Evolutionary conservation across 1,140 invertebrate genomes (phyloP), one percentile per base, ranked within the genome.

Genomic region (Littorina saxatilis): DNA sequence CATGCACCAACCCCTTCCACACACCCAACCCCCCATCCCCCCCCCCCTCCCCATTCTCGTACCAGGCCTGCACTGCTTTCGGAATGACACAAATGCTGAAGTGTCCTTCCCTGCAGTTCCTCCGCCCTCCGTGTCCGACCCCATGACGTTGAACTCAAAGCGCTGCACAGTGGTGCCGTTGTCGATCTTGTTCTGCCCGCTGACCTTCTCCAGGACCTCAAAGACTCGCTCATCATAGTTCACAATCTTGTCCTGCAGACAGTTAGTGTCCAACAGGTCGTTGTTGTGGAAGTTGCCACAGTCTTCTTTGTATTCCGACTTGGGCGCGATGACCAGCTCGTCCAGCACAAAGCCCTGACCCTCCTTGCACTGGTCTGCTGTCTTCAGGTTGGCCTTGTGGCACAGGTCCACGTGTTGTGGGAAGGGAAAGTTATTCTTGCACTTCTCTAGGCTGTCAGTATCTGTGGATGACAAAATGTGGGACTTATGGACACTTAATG

Each of bases 121-220:
- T 47, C 35, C 1, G 35, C 23, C n/a, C 35, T 68, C 66, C 35
- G 2, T 0, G 15, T 32, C 66, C 11, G 37, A 20, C 35, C 39
- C 35, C 66, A 20, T 17, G 23, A 39, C 66, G 13, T 2, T 68
- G 9, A 68, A 15, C 9, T 32, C 17, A 40, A 68, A 68, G 5
- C 66, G 66, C 35, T 68, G 5, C 66, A 39, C 66, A 3, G 23
- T 15, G 32, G 66, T 68, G 35, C 32, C 23, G 0, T 29, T 13
- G 29, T 13, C 13, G 15, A 68, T 13, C 66, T 40, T 32, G 66
- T 39, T 39, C 35, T 39, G 66, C 9, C 66, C 66, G 37, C 66
- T 68, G 23, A 68, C 35, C 39, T 68, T 68, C 32, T 68, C 66
- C 66, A 68, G 35, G 15, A 68, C 23, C 13, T 68, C 66, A 39